Evolutionary conservation across 2,888 invertebrate species (phyloP).

Genomic region (Diplolepis rosae): DNA sequence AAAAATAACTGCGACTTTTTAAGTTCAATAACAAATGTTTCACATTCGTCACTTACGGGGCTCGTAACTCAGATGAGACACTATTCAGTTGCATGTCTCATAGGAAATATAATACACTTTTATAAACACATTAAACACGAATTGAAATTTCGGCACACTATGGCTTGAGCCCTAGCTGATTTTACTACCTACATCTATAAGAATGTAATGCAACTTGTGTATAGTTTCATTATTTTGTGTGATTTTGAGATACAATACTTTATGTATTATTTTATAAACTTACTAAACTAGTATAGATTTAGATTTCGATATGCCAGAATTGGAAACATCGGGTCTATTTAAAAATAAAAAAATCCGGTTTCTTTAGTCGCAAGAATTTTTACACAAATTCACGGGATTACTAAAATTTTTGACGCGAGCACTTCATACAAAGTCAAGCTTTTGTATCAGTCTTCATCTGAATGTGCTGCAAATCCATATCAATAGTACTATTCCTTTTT

Average conservation of each 20-base stretch:
- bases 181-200: conserved; percentile 29
- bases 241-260: conserved; percentile 24
- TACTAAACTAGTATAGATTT: conserved; percentile 12
- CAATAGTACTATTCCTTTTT: conserved; percentile 19
- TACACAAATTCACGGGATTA: conserved; percentile 1
- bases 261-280: conserved; percentile 26
- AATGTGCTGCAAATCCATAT: conserved; percentile 6
- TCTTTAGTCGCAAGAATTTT: conserved; percentile 1
- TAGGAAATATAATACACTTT: background rate
- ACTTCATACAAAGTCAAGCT: conserved; percentile 2
- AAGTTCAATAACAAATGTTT: conserved; percentile 3
- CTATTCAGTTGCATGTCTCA: background rate
- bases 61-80: background rate
- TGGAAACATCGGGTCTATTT: conserved; percentile 8
- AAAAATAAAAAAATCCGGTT: background rate
- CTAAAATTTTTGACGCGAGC: conserved; percentile 23
- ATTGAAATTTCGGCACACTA: background rate
- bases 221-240: conserved; percentile 27
- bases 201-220: conserved; percentile 26
- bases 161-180: background rate
- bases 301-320: conserved; percentile 1
- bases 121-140: background rate
- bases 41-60: background rate
- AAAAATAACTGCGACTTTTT: conserved; percentile 6
- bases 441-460: background rate